Evolutionary conservation across 2,888 invertebrate genomes (phyloP).

Genomic region (Oligia strigilis): DNA sequence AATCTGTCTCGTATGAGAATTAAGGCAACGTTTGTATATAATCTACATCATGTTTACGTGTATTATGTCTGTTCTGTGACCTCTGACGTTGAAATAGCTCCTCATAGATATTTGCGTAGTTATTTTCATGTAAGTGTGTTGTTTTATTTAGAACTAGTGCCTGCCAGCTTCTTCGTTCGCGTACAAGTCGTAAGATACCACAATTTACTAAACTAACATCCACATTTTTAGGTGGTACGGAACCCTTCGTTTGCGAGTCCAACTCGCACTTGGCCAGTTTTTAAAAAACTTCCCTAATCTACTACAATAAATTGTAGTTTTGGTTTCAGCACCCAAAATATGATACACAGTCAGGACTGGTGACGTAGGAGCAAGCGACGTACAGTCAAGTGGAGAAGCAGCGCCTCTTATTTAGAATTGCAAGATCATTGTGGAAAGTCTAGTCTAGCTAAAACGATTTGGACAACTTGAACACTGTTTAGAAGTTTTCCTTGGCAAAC

Average conservation of each 20-base stretch:
- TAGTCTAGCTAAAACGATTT: conserved; percentile 28
- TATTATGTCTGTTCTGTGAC: conserved; percentile 16
- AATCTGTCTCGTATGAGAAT: conserved; percentile 54
- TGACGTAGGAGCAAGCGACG: no score
- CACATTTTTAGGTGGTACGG: no score
- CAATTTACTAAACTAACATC: no score
- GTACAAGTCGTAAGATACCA: no score
- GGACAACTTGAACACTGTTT: conserved; percentile 19
- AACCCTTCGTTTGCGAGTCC: no score
- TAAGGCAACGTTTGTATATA: conserved; percentile 44
- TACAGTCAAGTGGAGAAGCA: no score
- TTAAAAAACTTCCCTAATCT: no score
- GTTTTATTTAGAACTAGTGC: neutral
- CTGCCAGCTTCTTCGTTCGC: no score
- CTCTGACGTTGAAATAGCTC: conserved; percentile 19
- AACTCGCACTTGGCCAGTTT: no score
- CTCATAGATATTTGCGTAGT: conserved; percentile 10
- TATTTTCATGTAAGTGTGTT: neutral
- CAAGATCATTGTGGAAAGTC: neutral
- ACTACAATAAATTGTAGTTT: no score
- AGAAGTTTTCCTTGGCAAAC: conserved; percentile 27
- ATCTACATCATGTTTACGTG: conserved; percentile 16
- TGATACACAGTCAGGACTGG: no score
- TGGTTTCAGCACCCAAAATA: no score
- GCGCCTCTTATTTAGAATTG: neutral